These are phyloP conservation scores for Pogonophryne albipinna DNA, from an alignment of 2,797 vertebrate genomes.

Conservation along the genomic window DNA sequence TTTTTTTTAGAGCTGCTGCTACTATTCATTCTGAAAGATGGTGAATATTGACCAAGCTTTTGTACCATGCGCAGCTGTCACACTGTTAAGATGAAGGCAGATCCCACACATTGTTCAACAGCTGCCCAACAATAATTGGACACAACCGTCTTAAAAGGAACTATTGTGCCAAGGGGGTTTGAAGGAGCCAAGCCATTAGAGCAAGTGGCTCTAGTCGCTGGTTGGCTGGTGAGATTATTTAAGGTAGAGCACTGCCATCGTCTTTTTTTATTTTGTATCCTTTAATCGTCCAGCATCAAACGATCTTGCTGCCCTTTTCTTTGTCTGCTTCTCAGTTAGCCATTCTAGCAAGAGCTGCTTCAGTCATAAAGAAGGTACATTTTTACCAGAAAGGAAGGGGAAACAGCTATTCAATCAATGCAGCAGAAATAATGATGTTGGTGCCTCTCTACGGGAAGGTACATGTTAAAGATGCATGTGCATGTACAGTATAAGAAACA, in stretches of 20 bases:
- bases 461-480: constrained; percentile 24
- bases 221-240: constrained; percentile 55
- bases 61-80: constrained; percentile 43
- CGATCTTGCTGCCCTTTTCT: constrained; percentile 43
- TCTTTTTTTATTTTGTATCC: constrained; percentile 27
- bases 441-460: constrained; percentile 14
- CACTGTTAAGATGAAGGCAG: constrained; percentile 39
- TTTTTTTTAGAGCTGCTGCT: constrained; percentile 45
- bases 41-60: constrained; percentile 54
- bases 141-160: constrained; percentile 49
- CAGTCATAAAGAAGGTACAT: constrained; percentile 59
- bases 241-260: constrained; percentile 34
- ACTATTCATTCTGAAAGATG: constrained; percentile 56
- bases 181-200: constrained; percentile 59
- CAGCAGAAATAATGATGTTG: constrained; percentile 60
- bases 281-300: constrained; percentile 83
- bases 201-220: constrained; percentile 39
- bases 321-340: constrained; percentile 51
- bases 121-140: constrained; percentile 65
- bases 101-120: constrained; percentile 52
- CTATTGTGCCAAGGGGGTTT: constrained; percentile 45
- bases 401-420: constrained; percentile 61
- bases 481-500: neutral
- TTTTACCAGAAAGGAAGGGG: constrained; percentile 64
- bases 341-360: constrained; percentile 43